Conservation (phyloP, 2,113 vertebrate genomes). For the Cygnus atratus region DNA sequence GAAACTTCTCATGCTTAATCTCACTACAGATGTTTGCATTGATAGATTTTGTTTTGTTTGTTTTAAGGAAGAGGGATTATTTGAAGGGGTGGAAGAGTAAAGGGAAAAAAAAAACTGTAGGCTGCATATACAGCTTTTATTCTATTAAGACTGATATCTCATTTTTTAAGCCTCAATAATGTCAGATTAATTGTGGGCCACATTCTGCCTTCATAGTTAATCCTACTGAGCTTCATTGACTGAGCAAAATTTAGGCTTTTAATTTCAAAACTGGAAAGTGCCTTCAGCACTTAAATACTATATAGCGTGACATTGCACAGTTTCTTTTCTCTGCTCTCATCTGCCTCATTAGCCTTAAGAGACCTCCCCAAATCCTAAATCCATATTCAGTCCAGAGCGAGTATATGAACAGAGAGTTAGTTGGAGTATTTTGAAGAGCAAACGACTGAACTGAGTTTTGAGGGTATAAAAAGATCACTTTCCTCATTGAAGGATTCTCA, state of each 20-base stretch:
- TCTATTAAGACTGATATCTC: not conserved
- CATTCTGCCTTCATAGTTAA: not conserved
- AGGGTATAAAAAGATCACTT: not conserved
- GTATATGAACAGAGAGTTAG: not conserved
- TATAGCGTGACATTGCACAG: rapidly evolving
- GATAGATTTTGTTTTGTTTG: not conserved
- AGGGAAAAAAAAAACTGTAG: not conserved
- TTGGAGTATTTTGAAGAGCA: not conserved
- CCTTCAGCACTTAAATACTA: not conserved
- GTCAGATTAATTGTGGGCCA: not conserved
- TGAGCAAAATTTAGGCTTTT: not conserved
- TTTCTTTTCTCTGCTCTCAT: not conserved
- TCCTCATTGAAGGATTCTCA: not conserved
- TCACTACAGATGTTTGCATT: not conserved
- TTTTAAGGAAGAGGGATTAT: not conserved
- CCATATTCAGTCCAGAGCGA: not conserved
- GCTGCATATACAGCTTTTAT: not conserved
- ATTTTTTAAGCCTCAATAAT: not conserved
- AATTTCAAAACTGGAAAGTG: not conserved
- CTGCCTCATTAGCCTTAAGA: not conserved
- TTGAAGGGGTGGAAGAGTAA: not conserved
- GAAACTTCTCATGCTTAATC: not conserved
- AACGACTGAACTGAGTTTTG: not conserved
- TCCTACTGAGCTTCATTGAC: not conserved
- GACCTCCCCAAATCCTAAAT: not conserved